Evolutionary conservation across 2,113 vertebrate species (phyloP).

Genomic region (Uropsilus gracilis): DNA sequence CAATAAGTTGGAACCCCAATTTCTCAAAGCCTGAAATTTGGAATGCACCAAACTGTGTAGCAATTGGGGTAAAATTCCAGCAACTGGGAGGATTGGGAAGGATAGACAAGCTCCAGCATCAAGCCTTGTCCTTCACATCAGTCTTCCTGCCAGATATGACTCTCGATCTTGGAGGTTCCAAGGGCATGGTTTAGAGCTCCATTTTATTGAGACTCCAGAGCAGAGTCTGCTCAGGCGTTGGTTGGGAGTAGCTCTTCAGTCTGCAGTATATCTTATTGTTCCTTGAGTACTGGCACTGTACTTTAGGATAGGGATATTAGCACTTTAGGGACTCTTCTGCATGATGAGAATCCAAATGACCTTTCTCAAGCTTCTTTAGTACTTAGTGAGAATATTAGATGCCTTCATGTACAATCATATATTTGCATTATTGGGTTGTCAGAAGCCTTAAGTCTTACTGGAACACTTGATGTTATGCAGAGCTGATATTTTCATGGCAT

Average conservation of each 20-base stretch:
- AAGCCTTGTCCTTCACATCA: accelerated
- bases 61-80: neutral
- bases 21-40: neutral
- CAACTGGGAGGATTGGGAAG: accelerated
- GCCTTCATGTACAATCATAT: neutral
- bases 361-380: neutral
- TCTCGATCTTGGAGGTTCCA: neutral
- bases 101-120: neutral
- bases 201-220: neutral
- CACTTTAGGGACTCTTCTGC: neutral
- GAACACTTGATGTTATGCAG: neutral
- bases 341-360: neutral
- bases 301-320: neutral
- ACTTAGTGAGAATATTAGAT: neutral
- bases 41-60: neutral
- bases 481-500: neutral
- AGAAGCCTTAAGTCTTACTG: neutral
- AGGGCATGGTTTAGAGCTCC: neutral
- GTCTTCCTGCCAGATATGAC: neutral
- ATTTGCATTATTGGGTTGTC: neutral
- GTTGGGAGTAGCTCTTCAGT: neutral
- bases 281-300: no score
- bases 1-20: neutral
- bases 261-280: neutral
- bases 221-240: neutral